Percentiles rank a stretch among this genome's conserved stretches.
phyloP scores from a whole-genome alignment of 2,113 vertebrate species.

The Corythornis vintsioides region DNA sequence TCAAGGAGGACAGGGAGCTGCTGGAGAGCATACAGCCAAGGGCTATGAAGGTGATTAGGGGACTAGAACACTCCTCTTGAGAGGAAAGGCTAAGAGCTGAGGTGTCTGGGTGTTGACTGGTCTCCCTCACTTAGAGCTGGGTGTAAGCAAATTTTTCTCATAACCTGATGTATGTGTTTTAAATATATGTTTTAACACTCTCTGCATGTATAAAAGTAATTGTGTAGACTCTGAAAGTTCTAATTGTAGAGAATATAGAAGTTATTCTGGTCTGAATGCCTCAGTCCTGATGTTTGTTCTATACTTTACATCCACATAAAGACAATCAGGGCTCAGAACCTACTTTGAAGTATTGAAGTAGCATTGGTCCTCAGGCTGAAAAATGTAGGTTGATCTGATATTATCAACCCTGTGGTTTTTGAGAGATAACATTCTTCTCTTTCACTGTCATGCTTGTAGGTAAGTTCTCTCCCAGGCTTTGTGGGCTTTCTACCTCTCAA shows the following conservation, averaged over 20 bases:
- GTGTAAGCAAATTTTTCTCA: neutral
- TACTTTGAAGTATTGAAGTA: neutral
- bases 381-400: neutral
- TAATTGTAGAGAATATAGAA: neutral
- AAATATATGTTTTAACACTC: neutral
- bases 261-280: neutral
- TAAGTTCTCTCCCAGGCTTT: neutral
- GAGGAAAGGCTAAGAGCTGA: neutral
- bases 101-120: neutral
- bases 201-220: neutral
- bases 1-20: no score
- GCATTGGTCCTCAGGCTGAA: neutral
- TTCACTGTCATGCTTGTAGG: neutral
- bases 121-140: neutral
- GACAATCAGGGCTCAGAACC: neutral
- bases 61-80: no score
- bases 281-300: neutral
- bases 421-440: neutral
- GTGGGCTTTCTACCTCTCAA: neutral
- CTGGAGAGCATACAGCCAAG: no score
- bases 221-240: neutral
- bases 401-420: neutral
- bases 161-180: neutral
- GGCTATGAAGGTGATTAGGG: no score
- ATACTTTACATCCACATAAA: rapidly evolving